These are phyloP conservation scores for Tachysurus fulvidraco DNA, from an alignment of 2,113 vertebrate species.

Conservation along the genomic window DNA sequence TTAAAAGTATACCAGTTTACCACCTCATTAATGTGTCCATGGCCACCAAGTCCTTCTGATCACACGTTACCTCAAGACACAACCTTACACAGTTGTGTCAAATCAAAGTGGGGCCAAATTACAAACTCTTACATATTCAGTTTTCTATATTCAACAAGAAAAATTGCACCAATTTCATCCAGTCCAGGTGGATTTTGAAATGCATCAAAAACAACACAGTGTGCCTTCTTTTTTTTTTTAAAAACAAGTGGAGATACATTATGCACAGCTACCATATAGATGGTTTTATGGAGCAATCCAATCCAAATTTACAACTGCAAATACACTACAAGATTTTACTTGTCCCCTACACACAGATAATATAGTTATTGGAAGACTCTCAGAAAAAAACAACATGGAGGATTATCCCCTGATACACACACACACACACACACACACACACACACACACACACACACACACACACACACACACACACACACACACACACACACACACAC, in stretches of 20 bases:
- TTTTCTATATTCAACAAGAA: background rate
- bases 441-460: too few relatives aligned
- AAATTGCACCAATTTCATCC: background rate
- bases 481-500: too few relatives aligned
- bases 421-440: too few relatives aligned
- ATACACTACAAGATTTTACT: background rate
- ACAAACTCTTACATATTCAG: background rate
- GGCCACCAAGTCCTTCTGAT: background rate
- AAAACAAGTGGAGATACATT: conserved; percentile 32
- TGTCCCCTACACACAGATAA: background rate
- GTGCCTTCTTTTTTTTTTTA: background rate
- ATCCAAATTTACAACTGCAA: conserved; percentile 10
- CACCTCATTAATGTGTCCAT: background rate
- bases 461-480: too few relatives aligned
- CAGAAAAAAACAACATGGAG: background rate
- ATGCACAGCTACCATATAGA: conserved; percentile 35
- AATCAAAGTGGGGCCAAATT: background rate
- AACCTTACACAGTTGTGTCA: too few relatives aligned
- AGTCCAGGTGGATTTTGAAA: conserved; percentile 34
- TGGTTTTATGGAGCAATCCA: background rate
- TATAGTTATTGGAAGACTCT: background rate
- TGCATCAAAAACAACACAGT: conserved; percentile 31
- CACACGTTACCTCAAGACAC: background rate
- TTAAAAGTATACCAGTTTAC: background rate
- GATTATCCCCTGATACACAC: background rate